Evolutionary conservation across 2,888 invertebrate species (phyloP).

Genomic region (Tenthredo scrophulariae): DNA sequence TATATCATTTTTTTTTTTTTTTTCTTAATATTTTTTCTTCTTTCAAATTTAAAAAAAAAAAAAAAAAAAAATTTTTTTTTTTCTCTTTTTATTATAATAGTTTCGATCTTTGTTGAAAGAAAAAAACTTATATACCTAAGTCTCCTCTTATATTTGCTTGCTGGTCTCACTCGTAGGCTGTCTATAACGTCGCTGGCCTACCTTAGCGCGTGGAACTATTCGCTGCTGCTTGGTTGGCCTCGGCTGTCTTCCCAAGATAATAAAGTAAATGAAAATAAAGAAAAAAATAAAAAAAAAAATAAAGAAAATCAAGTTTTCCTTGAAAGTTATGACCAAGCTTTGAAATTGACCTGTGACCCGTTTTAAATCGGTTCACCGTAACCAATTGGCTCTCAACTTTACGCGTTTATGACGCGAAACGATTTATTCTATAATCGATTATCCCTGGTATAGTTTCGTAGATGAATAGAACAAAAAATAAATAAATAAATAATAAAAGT

Average conservation of each 20-base stretch:
- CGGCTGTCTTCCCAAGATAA: conserved; percentile 57
- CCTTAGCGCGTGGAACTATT: conserved; percentile 73
- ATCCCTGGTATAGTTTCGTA: conserved; percentile 29
- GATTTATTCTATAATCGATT: conserved; percentile 32
- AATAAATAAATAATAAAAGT: not conserved
- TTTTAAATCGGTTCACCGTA: conserved; percentile 39
- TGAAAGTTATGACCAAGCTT: not conserved
- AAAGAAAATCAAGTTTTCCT: not conserved
- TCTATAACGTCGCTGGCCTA: conserved; percentile 54
- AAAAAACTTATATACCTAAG: conserved; percentile 51
- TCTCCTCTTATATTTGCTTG: conserved; percentile 74
- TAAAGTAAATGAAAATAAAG: not conserved
- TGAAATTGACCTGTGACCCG: conserved; percentile 17
- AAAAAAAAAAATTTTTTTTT: too few relatives aligned
- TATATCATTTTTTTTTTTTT: conserved; percentile 76
- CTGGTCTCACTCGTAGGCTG: conserved; percentile 70
- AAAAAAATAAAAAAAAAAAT: not conserved
- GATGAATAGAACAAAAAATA: conserved; percentile 25
- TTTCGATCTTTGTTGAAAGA: conserved; percentile 39
- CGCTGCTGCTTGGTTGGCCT: conserved; percentile 67
- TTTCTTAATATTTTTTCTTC: conserved; percentile 64
- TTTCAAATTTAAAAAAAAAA: too few relatives aligned
- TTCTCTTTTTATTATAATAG: conserved; percentile 70
- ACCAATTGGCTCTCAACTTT: conserved; percentile 50
- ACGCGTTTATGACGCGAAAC: conserved; percentile 38